Conservation (phyloP, 2,797 vertebrate species). For the Falco peregrinus region DNA sequence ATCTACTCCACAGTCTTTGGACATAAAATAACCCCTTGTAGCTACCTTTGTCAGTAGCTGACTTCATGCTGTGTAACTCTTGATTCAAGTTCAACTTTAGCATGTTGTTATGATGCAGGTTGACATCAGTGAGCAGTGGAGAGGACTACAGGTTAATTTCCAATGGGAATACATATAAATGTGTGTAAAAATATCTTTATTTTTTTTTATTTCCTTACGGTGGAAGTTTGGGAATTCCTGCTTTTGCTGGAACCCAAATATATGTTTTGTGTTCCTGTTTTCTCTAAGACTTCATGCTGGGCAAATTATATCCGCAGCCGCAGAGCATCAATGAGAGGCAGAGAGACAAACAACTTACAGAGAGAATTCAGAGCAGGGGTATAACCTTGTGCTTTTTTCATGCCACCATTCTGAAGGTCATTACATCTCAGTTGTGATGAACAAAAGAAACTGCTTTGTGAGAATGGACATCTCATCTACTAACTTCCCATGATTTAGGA, state of each 20-base stretch:
- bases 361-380: neutral
- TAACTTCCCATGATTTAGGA: neutral
- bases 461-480: neutral
- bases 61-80: neutral
- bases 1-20: neutral
- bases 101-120: neutral
- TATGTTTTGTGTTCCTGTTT: neutral
- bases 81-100: neutral
- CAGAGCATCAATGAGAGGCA: neutral
- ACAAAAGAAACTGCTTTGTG: neutral
- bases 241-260: neutral
- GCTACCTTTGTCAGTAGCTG: neutral
- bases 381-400: neutral
- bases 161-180: neutral
- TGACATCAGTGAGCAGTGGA: neutral
- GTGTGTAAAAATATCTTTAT: neutral
- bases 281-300: neutral
- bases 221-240: neutral
- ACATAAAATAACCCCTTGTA: neutral
- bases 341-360: neutral
- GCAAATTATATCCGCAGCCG: neutral
- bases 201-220: neutral
- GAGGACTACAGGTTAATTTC: neutral
- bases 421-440: neutral
- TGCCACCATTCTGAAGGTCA: neutral